Evolutionary conservation across 1,140 invertebrate species (phyloP), one percentile per base, ranked within the genome.

Genomic region (Ceratina australensis): DNA sequence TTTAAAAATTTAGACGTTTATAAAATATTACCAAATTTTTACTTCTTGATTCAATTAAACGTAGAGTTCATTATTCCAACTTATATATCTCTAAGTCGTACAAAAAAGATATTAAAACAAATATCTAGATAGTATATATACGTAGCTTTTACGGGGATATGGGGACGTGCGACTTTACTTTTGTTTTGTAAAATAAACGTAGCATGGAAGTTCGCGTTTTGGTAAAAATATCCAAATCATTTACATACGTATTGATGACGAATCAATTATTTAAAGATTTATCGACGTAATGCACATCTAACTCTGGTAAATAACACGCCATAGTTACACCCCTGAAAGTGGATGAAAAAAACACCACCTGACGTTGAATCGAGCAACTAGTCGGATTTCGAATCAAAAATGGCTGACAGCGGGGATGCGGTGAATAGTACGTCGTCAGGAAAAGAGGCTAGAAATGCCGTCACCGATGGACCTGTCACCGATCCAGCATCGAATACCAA

Each of bases 401-500:
- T 92, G 91, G 91, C 91, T 84, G 91, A 92, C 89, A 89, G 83
- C 85, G 88, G 89, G 67, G 91, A 92, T 66, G 86, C 83, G 80
- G 75, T 85, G 82, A 89, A 87, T 61, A 83, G 75, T 71, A 81
- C 84, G 60, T 85, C 85, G 57, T 90, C 90, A 33, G 87, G 89
- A 59, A 92, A 92, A 89, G 89, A 89, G 56, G 79, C 71, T 78
- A 87, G 87, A 85, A 87, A 86, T 76, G 81, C 86, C 15, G 87
- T 91, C 16, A 85, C 66, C 77, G 91, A 91, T 85, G 87, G 87
- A 15, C 91, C 91, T 79, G 86, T 91, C 71, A 92, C 91, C 24
- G 91, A 92, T 87, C 91, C 91, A 64, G 90, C 90, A 24, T 88
- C 87, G 61, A 80, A 77, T 59, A 89, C 63, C 16, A 91, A 91